Conservation (phyloP, 2,888 invertebrate genomes). For the Heliconius hortense region DNA sequence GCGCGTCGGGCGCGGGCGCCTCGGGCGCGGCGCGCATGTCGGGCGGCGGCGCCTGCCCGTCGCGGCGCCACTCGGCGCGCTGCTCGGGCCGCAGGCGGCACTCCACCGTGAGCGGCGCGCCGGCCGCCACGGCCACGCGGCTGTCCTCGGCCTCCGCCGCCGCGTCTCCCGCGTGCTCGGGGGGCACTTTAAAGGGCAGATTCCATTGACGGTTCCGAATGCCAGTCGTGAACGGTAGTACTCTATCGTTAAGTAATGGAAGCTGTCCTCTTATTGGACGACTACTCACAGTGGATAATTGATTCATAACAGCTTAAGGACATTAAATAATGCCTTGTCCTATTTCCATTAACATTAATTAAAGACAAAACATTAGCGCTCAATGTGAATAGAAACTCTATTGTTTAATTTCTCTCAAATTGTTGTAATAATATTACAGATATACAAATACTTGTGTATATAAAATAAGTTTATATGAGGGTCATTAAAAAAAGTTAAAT, state of each 20-base stretch:
- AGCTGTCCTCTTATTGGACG: conserved; percentile 8
- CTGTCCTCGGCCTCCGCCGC: conserved; percentile 46
- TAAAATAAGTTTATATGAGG: too few species aligned
- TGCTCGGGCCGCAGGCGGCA: conserved; percentile 62
- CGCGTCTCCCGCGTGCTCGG: background rate
- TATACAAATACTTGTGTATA: too few species aligned
- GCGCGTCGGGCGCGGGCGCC: conserved; percentile 42
- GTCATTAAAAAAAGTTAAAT: background rate
- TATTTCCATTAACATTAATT: conserved; percentile 31
- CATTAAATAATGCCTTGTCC: conserved; percentile 34
- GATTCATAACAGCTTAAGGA: conserved; percentile 33
- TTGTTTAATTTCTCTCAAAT: conserved; percentile 3
- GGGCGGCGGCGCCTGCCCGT: conserved; percentile 56
- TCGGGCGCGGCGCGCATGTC: conserved; percentile 52
- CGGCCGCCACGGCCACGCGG: conserved; percentile 58
- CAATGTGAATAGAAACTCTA: conserved; percentile 8
- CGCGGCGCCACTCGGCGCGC: conserved; percentile 49
- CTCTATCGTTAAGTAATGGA: background rate
- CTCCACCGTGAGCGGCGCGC: conserved; percentile 67
- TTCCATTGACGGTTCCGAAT: conserved; percentile 10
- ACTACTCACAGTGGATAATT: conserved; percentile 30
- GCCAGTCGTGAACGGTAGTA: background rate
- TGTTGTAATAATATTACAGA: background rate
- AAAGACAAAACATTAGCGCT: conserved; percentile 18
- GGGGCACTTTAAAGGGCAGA: conserved; percentile 9